phyloP scores from a whole-genome alignment of 2,888 invertebrate species.

The Aphodius granarius region DNA sequence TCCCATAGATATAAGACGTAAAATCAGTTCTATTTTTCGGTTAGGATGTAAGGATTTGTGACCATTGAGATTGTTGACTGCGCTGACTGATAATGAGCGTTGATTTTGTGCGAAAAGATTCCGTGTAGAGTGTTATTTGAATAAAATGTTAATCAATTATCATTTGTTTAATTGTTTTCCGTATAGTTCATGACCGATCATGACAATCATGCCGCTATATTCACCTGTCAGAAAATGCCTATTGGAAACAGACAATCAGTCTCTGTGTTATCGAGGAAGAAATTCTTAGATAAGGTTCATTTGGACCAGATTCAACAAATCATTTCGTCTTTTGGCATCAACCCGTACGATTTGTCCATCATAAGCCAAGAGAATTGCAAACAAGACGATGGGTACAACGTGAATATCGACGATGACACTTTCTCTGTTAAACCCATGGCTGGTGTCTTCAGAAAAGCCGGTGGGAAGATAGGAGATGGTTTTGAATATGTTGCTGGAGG shows the following conservation, averaged over 20 bases:
- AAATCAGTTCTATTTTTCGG: neutral
- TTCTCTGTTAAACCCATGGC: slow-evolving; percentile 75
- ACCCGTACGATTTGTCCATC: slow-evolving; percentile 75
- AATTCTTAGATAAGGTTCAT: slow-evolving; percentile 70
- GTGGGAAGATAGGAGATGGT: slow-evolving; percentile 66
- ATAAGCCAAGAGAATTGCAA: slow-evolving; percentile 72
- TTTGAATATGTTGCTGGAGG: slow-evolving; percentile 72
- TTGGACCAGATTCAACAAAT: slow-evolving; percentile 70
- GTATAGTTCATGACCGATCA: slow-evolving; percentile 80
- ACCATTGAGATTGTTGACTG: neutral
- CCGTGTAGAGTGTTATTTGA: neutral
- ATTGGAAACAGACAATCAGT: slow-evolving; percentile 78
- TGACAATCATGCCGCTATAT: slow-evolving; percentile 71
- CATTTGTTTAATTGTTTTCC: neutral
- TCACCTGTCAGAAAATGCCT: slow-evolving; percentile 76
- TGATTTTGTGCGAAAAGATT: neutral
- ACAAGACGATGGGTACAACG: slow-evolving; percentile 62
- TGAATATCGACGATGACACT: slow-evolving; percentile 75
- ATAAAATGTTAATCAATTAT: neutral
- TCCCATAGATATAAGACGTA: slow-evolving; percentile 49
- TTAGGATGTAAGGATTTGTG: neutral
- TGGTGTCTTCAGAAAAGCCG: slow-evolving; percentile 70
- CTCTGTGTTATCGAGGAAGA: slow-evolving; percentile 76
- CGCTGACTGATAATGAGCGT: neutral
- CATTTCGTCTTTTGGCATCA: slow-evolving; percentile 67